Evolutionary conservation across 2,888 invertebrate genomes (phyloP).

Genomic region (Cancer borealis): DNA sequence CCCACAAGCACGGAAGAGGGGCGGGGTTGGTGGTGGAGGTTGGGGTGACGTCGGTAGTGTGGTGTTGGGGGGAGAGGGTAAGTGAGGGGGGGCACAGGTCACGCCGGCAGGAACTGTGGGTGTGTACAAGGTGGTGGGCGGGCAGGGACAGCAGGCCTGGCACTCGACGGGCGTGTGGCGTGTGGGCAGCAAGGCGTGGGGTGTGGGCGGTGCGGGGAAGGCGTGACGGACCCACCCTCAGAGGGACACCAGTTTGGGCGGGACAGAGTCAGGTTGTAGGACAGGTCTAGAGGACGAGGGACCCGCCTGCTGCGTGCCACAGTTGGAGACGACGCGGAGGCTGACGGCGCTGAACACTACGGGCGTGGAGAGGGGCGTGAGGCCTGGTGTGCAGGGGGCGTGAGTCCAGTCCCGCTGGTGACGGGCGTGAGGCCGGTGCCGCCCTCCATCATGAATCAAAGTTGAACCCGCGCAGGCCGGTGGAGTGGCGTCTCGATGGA

Average conservation of each 20-base stretch:
- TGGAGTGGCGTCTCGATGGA: conserved; percentile 90
- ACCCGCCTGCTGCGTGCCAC: conserved; percentile 79
- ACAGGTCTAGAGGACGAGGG: conserved; percentile 80
- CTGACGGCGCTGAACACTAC: conserved; percentile 82
- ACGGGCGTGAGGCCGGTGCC: conserved; percentile 95
- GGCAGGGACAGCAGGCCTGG: too few species aligned
- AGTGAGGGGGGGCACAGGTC: background rate
- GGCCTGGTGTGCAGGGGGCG: conserved; percentile 73
- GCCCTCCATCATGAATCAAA: conserved; percentile 95
- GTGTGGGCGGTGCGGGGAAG: background rate
- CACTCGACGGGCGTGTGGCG: background rate
- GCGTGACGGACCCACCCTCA: conserved; percentile 53
- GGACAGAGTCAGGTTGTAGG: conserved; percentile 87
- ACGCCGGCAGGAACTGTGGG: background rate
- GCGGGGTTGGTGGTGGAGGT: background rate
- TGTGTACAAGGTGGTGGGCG: background rate
- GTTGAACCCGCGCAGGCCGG: conserved; percentile 90
- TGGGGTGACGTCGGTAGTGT: background rate
- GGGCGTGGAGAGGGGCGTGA: conserved; percentile 81
- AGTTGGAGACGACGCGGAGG: conserved; percentile 64
- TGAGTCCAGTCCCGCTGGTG: conserved; percentile 79
- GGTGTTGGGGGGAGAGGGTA: too few species aligned
- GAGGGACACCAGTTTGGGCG: conserved; percentile 88
- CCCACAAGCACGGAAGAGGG: background rate
- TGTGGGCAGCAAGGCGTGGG: background rate